A percentile compares a stretch with the other conserved stretches of the same genome.
These are phyloP conservation scores for Aselliscus stoliczkanus DNA, from an alignment of 2,797 vertebrate genomes.

Conservation along the genomic window DNA sequence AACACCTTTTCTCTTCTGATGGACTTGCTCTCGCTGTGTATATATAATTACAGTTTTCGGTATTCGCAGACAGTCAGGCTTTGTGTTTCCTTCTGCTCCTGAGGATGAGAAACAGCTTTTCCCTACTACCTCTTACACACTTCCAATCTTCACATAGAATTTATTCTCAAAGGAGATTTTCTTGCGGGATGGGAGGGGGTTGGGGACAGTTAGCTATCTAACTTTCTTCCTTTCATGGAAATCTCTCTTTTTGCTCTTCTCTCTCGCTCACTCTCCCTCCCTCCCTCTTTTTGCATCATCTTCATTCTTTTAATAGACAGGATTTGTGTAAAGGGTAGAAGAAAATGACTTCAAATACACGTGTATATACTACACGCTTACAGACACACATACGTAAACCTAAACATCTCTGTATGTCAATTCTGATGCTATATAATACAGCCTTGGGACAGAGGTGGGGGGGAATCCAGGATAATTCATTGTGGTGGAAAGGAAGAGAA, in stretches of 20 bases:
- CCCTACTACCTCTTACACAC: neutral
- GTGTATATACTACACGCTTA: neutral
- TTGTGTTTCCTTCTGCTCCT: neutral
- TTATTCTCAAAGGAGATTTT: neutral
- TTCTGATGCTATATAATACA: neutral
- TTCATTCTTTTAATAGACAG: neutral
- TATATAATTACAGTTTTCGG: neutral
- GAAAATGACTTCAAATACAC: neutral
- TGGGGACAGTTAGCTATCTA: neutral
- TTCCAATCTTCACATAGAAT: neutral
- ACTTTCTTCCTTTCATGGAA: neutral
- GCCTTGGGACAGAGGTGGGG: neutral
- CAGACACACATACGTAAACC: neutral
- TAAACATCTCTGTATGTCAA: rapidly evolving
- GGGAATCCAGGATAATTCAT: neutral
- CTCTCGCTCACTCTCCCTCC: too few species aligned
- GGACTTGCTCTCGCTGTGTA: neutral
- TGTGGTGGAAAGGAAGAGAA: neutral
- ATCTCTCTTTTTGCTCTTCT: neutral
- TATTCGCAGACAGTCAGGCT: neutral
- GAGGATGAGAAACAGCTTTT: neutral
- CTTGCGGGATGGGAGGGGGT: neutral
- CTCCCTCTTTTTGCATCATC: rapidly evolving
- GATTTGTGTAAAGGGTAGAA: neutral
- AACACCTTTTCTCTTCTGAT: neutral